phyloP scores from a whole-genome alignment of 2,113 vertebrate genomes.

The Ellobius talpinus region DNA sequence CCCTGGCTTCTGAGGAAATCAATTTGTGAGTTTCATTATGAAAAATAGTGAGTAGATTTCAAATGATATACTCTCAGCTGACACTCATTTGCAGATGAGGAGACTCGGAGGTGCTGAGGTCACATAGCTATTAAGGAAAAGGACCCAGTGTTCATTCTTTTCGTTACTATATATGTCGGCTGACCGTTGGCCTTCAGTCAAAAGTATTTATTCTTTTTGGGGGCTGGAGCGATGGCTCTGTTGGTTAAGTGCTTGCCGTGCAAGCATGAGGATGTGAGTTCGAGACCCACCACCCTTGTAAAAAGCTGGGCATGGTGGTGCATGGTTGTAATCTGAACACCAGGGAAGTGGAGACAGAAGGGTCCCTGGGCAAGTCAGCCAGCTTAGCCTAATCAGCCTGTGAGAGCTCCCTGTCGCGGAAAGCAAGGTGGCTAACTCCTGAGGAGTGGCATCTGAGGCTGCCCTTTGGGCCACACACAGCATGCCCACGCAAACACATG shows the following conservation, averaged over 20 bases:
- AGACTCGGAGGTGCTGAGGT: slow-evolving; percentile 1
- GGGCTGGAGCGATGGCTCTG: neutral
- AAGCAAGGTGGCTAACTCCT: neutral
- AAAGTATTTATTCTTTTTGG: neutral
- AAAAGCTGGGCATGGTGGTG: neutral
- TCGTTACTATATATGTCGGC: neutral
- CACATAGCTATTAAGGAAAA: neutral
- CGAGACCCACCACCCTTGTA: neutral
- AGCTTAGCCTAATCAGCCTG: neutral
- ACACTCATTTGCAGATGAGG: neutral
- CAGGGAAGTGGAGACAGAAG: neutral
- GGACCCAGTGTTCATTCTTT: neutral
- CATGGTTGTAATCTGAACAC: neutral
- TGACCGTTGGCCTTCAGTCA: neutral
- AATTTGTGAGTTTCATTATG: neutral
- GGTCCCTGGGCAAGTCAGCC: neutral
- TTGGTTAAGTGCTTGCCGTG: neutral
- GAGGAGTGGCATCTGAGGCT: neutral
- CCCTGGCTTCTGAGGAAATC: neutral
- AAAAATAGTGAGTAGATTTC: neutral
- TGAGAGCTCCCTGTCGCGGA: neutral
- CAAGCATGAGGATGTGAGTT: neutral
- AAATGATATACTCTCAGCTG: neutral
- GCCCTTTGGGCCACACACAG: too few species aligned
- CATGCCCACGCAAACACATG: too few species aligned